Evolutionary conservation across 1,140 invertebrate genomes (phyloP), one percentile per base, ranked within the genome.

Genomic region (Stegodyphus dumicola): DNA sequence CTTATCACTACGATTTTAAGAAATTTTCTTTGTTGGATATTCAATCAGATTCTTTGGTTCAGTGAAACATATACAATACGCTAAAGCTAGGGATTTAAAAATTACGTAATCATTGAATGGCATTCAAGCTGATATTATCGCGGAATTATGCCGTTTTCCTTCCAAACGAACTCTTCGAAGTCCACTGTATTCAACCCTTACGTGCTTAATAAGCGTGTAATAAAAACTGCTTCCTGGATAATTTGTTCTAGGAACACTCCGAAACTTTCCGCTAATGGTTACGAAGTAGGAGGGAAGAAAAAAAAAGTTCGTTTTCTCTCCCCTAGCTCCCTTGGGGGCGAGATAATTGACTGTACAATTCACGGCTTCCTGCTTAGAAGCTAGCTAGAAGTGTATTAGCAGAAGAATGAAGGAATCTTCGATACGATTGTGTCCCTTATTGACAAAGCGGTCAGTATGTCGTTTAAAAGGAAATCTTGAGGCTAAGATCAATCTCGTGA

Each of bases 201-300:
- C 78, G 67, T 81, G 78, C 78, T 65, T 81, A 81, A 81, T 81
- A 81, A 81, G 78, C 78, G 70, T 73, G 70, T 81, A 73, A 81
- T 81, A 81, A 81, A 81, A 81, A 81, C 78, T 81, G 67, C 56
- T 69, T 81, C 69, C 56, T 56, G 77, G 78, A 81, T 81, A 81
- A 81, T 81, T 81, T 73, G 78, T 73, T 81, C 78, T 54, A 53
- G 65, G 54, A 77, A 69, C 77, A 78, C 69, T 81, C 70, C 60
- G 78, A 81, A 73, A 81, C 53, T 81, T 81, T 81, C 70, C 78
- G 73, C 78, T 81, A 81, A 81, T 81, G 78, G 78, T 73, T 53
- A 65, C n/a, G 69, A 65, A 78, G 10, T 17, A 18, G 77, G 66
- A 65, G 66, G 18, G 52, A 66, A n/a, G 64, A 69, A 78, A 73